Percentiles rank a stretch among this genome's conserved stretches.
Evolutionary conservation across 2,113 vertebrate species (phyloP).

Genomic region (Turdus rufiventris): DNA sequence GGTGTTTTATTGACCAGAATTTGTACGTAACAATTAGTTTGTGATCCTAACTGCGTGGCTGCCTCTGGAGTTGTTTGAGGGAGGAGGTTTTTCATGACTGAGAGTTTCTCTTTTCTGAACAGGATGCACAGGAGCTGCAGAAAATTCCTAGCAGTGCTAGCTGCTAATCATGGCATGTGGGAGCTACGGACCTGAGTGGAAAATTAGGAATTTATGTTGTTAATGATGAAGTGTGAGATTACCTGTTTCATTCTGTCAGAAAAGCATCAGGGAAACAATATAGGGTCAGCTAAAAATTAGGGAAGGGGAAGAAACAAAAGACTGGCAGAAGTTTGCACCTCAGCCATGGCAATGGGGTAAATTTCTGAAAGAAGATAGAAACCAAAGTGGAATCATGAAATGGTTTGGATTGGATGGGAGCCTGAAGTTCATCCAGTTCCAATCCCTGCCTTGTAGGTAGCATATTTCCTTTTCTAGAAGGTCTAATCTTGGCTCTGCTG

Average conservation of each 20-base stretch:
- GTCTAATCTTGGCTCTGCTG: background rate
- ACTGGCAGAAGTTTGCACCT: background rate
- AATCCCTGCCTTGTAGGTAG: background rate
- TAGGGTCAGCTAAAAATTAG: background rate
- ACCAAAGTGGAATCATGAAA: background rate
- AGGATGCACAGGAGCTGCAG: background rate
- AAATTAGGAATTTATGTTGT: background rate
- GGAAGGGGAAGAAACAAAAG: background rate
- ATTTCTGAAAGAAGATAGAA: background rate
- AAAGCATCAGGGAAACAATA: background rate
- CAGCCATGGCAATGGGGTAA: background rate
- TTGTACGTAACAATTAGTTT: background rate
- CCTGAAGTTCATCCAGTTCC: background rate
- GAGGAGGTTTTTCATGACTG: background rate
- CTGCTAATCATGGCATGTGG: background rate
- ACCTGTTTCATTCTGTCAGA: background rate
- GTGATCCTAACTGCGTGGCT: background rate
- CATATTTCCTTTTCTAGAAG: background rate
- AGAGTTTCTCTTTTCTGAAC: background rate
- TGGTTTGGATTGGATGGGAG: background rate
- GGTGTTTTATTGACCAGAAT: background rate
- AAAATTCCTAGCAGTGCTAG: background rate
- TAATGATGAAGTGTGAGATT: background rate
- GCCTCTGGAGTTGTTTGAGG: background rate
- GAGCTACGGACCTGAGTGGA: background rate